Evolutionary conservation across 2,888 invertebrate genomes (phyloP).

Genomic region (Drosophila trichaetosa): DNA sequence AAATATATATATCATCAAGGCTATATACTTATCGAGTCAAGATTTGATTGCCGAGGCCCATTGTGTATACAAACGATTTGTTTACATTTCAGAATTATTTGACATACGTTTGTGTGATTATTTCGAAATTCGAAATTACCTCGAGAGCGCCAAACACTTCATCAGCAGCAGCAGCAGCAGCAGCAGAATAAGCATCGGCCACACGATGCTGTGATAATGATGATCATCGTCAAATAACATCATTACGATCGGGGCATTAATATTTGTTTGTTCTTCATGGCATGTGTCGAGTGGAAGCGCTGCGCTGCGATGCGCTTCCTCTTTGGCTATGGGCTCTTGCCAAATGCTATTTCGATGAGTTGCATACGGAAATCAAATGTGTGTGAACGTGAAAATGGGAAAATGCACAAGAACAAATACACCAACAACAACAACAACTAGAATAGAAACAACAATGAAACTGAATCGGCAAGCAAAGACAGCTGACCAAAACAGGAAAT

Average conservation of each 20-base stretch:
- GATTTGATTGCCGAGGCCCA: conserved; percentile 37
- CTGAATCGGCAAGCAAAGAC: conserved; percentile 27
- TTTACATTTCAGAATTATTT: conserved; percentile 59
- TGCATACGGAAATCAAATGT: conserved; percentile 74
- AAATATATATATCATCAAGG: conserved; percentile 34
- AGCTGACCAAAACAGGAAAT: conserved; percentile 56
- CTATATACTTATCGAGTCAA: conserved; percentile 25
- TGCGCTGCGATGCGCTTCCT: conserved; percentile 66
- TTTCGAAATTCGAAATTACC: conserved; percentile 75
- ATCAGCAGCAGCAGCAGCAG: neutral
- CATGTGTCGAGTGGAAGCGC: conserved; percentile 49
- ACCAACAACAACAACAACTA: conserved; percentile 22
- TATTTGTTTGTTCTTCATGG: conserved; percentile 59
- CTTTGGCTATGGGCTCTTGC: conserved; percentile 72
- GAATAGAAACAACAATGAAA: conserved; percentile 17
- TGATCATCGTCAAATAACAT: conserved; percentile 45
- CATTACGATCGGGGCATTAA: conserved; percentile 40
- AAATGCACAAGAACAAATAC: conserved; percentile 11
- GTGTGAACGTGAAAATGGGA: conserved; percentile 45
- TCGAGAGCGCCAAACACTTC: conserved; percentile 57
- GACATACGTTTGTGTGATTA: conserved; percentile 67
- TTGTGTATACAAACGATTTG: conserved; percentile 38
- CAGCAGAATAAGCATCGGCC: neutral
- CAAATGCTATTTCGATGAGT: conserved; percentile 73
- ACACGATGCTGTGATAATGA: conserved; percentile 11